Evolutionary conservation across 2,113 vertebrate species (phyloP), one percentile per base, ranked within the genome.

Genomic region (Elgaria multicarinata): DNA sequence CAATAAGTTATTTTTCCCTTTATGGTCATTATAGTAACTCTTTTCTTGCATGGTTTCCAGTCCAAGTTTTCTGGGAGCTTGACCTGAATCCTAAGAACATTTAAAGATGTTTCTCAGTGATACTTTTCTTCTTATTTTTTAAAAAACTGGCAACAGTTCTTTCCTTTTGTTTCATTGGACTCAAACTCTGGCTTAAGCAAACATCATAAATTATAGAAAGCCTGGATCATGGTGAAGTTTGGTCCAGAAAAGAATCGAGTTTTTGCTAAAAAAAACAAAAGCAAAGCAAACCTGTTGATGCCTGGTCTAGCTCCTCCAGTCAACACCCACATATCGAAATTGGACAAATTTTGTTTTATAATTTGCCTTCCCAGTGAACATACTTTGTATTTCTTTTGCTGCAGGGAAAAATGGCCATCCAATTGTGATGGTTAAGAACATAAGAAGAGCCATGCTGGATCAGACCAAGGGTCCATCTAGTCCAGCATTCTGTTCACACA

Each of bases 311-410:
- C 62, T 55, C 88, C 77, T 83, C 42, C n/a, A 91, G 24, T 76
- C 44, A 88, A 42, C 28, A 81, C 3, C 2, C n/a, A 16, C 62
- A 39, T 82, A 36, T 33, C 67, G 62, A 83, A 91, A 87, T 36
- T 77, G 85, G 55, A 33, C 36, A 87, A 90, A 83, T 24, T 79
- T 91, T 74, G 89, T 90, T 92, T 93, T 84, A 95, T 64, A 80
- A 91, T 77, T 89, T 81, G 88, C 85, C 94, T 87, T 77, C 83
- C 24, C 72, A 55, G 2, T 82, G 28, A 69, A 55, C 39, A 16
- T 71, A 55, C 6, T 39, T 50, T 69, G 58, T n/a, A 31, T 31
- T 69, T 66, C 36, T 84, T 74, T 83, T 71, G 39, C 53, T 46
- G 10, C 46, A 77, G 74, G 33, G 31, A 31, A 14, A 36, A 82